Percentiles rank a stretch among this genome's conserved stretches.
These are phyloP conservation scores for Muraenolepis orangiensis DNA, from an alignment of 2,797 vertebrate genomes.

Conservation along the genomic window DNA sequence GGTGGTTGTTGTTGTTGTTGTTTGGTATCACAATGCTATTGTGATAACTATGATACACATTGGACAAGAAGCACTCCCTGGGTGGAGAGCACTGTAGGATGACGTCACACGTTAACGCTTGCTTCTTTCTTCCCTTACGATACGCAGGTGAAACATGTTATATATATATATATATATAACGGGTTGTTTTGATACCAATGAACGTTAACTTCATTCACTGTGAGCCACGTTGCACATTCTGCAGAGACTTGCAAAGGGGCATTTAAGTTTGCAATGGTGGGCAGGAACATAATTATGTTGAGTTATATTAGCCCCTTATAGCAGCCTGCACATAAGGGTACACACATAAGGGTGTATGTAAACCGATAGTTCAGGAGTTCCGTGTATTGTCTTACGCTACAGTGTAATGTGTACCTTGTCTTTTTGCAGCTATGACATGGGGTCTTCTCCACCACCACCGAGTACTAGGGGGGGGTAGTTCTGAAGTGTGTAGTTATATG, in stretches of 20 bases:
- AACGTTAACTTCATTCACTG: neutral
- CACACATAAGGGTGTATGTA: too few species aligned
- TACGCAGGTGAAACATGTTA: neutral
- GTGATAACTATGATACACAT: neutral
- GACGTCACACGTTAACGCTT: neutral
- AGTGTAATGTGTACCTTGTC: neutral
- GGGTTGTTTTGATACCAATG: neutral
- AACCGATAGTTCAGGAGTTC: neutral
- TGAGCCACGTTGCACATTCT: neutral
- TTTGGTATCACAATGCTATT: too few species aligned
- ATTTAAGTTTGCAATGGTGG: neutral
- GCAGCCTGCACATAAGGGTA: neutral
- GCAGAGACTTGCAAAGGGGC: neutral
- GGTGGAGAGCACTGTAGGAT: neutral
- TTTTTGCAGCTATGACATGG: neutral
- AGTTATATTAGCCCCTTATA: neutral
- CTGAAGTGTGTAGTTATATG: too few species aligned
- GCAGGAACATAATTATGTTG: neutral
- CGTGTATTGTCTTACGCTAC: neutral
- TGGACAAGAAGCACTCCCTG: neutral
- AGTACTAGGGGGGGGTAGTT: too few species aligned
- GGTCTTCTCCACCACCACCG: neutral
- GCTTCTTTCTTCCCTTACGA: neutral
- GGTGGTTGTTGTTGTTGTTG: too few species aligned
- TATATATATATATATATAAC: neutral